Base-by-base conservation (phyloP, 2,797 vertebrate genomes). In the Aythya fuligula region DNA sequence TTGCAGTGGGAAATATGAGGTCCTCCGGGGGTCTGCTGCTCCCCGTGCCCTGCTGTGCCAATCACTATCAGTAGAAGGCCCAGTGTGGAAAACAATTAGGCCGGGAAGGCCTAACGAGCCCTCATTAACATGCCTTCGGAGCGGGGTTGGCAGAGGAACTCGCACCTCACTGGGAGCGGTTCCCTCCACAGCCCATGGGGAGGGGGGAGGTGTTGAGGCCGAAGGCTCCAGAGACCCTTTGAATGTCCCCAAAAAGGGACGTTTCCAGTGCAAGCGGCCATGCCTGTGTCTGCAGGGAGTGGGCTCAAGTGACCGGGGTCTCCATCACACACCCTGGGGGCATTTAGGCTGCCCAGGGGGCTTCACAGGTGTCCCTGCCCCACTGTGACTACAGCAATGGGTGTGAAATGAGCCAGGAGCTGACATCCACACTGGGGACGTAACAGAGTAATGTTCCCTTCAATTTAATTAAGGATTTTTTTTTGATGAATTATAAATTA, bases 161-260 rank as follows among this genome's bases (percentile, higher is more conserved):
- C 9, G 28, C 9, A 24, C 41, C 45, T 61, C 27, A 13, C 11
- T 57, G 38, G 28, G 49, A 83, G 11, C 0, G 0, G 6, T 62
- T 73, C 79, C n/a, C 51, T 60, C 51, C 56, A 20, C 71, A 78
- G 57, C 22, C n/a, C 27, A 15, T 8, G 17, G 32, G 6, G 32
- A 80, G 34, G 12, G 57, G 45, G 38, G 38, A 57, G 28, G 45
- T 0, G 1, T 25, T 47, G 45, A 65, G n/a, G 27, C 19, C 12
- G 8, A 13, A 65, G 32, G 32, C 13, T 6, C 0, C 0, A 61
- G 60, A 62, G 38, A 14, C 49, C 49, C 49, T 51, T 25, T 49
- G 22, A 49, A 25, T 49, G 49, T 51, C 49, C 49, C 21, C 51
- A 53, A 17, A 39, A 83, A 62, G 34, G 11, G 30, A 2, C 2